Percentiles rank a stretch among this genome's conserved stretches.
Evolutionary conservation across 1,140 invertebrate species (phyloP).

Genomic region (Trichonephila clavata): DNA sequence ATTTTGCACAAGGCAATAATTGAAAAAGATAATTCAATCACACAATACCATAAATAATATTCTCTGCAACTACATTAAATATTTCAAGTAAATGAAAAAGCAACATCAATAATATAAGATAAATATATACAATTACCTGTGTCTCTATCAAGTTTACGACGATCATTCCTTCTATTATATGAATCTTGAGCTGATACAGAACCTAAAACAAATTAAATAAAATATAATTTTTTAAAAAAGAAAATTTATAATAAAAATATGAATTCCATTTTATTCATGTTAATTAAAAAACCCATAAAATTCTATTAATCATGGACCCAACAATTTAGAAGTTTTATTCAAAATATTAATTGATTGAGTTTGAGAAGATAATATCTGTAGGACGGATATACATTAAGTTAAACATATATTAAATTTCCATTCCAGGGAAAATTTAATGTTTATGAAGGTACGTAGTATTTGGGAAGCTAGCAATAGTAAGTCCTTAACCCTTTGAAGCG

Average conservation of each 20-base stretch:
- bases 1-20: too few species aligned
- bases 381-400: too few species aligned
- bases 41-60: too few species aligned
- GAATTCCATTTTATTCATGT: neutral
- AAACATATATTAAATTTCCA: too few species aligned
- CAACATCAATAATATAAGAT: neutral
- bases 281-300: neutral
- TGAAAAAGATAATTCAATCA: too few species aligned
- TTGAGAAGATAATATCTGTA: too few species aligned
- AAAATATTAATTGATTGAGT: too few species aligned
- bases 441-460: too few species aligned
- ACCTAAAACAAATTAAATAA: conserved; percentile 15
- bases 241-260: neutral
- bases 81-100: neutral
- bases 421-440: too few species aligned
- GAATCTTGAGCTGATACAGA: conserved; percentile 3
- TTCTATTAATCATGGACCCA: neutral
- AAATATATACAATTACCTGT: neutral
- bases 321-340: neutral
- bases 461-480: neutral
- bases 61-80: too few species aligned
- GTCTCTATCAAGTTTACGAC: conserved; percentile 37
- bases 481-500: too few species aligned
- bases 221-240: neutral
- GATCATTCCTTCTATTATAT: conserved; percentile 38